Evolutionary conservation across 2,113 vertebrate species (phyloP).

Genomic region (Hippocampus barbouri): DNA sequence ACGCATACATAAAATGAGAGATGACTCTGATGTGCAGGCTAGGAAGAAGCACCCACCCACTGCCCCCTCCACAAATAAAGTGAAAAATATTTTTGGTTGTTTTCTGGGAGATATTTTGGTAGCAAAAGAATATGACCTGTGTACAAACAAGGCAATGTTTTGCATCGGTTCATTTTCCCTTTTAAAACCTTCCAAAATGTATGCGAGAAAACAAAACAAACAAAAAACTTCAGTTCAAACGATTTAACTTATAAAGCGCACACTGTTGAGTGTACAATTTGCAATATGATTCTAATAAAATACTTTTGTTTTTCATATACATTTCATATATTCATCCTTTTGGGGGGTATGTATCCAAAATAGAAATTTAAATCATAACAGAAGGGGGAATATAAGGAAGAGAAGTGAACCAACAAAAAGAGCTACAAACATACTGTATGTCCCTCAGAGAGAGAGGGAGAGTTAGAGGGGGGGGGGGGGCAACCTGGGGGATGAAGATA

Average conservation of each 20-base stretch:
- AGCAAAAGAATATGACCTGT: conserved; percentile 76
- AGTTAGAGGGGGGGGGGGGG: conserved; percentile 9
- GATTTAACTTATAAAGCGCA: conserved; percentile 72
- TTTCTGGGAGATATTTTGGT: conserved; percentile 68
- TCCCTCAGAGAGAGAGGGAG: conserved; percentile 16
- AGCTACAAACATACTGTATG: conserved; percentile 48
- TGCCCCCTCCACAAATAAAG: conserved; percentile 25
- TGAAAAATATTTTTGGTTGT: conserved; percentile 52
- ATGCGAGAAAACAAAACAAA: conserved; percentile 65
- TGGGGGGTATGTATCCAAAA: conserved; percentile 70
- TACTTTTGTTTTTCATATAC: conserved; percentile 76
- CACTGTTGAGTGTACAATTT: conserved; percentile 80
- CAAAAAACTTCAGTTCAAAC: conserved; percentile 76
- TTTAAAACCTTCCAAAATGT: conserved; percentile 29
- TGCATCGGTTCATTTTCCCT: conserved; percentile 68
- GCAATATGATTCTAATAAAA: conserved; percentile 78
- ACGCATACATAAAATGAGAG: conserved; percentile 58
- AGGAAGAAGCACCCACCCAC: conserved; percentile 22
- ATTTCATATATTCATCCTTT: conserved; percentile 73
- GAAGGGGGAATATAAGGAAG: conserved; percentile 22
- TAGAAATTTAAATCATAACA: conserved; percentile 79
- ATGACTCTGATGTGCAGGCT: conserved; percentile 47
- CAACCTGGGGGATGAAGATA: conserved; percentile 11
- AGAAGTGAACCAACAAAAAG: conserved; percentile 50
- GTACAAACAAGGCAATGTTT: conserved; percentile 80